Conservation (phyloP, 2,797 vertebrate species). For the Syncerus caffer region DNA sequence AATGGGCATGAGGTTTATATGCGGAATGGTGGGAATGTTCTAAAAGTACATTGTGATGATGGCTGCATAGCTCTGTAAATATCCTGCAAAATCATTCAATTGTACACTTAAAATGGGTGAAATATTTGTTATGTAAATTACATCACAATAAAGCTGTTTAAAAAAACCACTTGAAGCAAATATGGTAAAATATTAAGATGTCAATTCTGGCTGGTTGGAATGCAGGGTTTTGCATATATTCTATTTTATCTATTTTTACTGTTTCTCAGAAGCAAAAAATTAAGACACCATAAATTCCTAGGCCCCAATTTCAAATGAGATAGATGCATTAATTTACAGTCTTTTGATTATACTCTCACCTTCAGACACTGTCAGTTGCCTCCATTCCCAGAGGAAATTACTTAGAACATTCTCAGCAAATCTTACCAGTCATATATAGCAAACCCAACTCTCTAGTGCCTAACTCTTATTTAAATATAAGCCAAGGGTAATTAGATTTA, state of each 20-base stretch:
- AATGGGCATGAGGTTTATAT: not conserved
- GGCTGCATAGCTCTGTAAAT: conserved; percentile 6
- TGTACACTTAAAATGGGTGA: conserved; percentile 16
- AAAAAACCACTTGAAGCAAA: conserved; percentile 45
- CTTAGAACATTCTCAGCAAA: not conserved
- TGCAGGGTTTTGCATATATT: conserved; percentile 1
- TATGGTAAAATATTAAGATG: conserved; percentile 17
- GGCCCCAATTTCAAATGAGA: conserved; percentile 9
- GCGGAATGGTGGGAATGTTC: not conserved
- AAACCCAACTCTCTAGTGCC: not conserved
- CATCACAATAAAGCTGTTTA: conserved; percentile 60
- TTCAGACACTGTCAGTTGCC: not conserved
- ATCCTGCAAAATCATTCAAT: not conserved
- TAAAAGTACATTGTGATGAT: conserved; percentile 25
- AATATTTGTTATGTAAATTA: conserved; percentile 34
- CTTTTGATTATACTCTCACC: not conserved
- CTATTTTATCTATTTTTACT: conserved; percentile 23
- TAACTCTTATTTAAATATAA: not conserved
- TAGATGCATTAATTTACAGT: not conserved
- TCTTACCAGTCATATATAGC: not conserved
- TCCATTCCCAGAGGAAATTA: not conserved
- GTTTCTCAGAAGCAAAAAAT: conserved; percentile 27
- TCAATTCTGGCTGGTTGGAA: conserved; percentile 12
- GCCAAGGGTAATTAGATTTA: not conserved
- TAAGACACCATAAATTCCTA: not conserved